Conservation (phyloP, 2,113 vertebrate genomes). For the Pachypanchax playfairii region DNA sequence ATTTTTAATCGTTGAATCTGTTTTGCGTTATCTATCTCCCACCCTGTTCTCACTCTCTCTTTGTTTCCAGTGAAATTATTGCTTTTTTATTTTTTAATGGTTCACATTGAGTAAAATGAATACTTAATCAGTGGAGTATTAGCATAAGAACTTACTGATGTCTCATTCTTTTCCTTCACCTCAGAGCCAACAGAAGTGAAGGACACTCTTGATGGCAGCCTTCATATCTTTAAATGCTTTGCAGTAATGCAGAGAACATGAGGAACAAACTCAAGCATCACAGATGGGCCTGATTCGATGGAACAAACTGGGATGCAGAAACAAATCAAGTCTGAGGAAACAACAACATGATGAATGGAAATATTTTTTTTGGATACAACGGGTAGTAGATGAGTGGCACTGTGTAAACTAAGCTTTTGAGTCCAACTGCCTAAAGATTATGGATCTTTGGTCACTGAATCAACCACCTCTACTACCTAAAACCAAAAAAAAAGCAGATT, state of each 20-base stretch:
- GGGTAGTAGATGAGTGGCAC: slow-evolving; percentile 12
- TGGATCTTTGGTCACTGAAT: slow-evolving; percentile 24
- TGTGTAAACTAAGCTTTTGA: slow-evolving; percentile 40
- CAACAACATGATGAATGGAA: slow-evolving; percentile 4
- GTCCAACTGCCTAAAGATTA: slow-evolving; percentile 11
- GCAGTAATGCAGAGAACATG: slow-evolving; percentile 30
- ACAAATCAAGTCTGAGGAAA: slow-evolving; percentile 34
- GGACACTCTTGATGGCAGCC: slow-evolving; percentile 91
- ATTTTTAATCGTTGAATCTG: slow-evolving; percentile 8
- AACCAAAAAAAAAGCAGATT: slow-evolving; percentile 27
- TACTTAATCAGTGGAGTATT: neutral
- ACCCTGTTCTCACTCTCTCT: slow-evolving; percentile 15
- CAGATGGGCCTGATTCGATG: slow-evolving; percentile 20
- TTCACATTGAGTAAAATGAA: neutral
- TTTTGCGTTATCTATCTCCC: neutral
- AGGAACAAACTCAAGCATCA: slow-evolving; percentile 33
- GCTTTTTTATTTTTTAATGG: neutral
- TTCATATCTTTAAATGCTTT: slow-evolving; percentile 57
- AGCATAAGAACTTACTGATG: neutral
- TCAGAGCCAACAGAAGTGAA: slow-evolving; percentile 90
- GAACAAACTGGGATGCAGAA: slow-evolving; percentile 34
- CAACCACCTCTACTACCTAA: slow-evolving; percentile 60
- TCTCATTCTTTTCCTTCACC: slow-evolving; percentile 18
- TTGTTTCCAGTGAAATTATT: neutral
- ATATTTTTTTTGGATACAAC: slow-evolving; percentile 6